Base-by-base conservation (phyloP, 2,888 invertebrate species). In the Drosophila maculinotata region DNA sequence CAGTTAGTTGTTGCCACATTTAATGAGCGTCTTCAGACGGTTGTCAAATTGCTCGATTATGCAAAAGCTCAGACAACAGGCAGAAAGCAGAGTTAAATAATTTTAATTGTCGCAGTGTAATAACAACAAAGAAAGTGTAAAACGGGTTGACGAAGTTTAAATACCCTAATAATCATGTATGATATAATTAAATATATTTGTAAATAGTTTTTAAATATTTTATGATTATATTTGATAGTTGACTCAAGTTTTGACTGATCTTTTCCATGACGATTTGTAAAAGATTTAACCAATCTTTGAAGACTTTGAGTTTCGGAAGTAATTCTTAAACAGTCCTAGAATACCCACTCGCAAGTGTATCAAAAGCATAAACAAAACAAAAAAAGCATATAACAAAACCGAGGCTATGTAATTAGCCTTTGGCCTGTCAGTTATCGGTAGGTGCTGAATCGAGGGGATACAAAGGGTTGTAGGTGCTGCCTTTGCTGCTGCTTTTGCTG, bases 11-110 rank as follows among this genome's bases (percentile, higher is more conserved):
- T 36, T 44, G 31, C 38, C 47, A 57, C 17, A n/a, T 42, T 57
- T 70, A 76, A 68, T 75, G 76, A 53, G 72, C 42, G 48, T 41
- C 6, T 15, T 10, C 17, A 36, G 49, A 51, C 47, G 41, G 38
- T 69, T 73, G 87, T 81, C 87, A 87, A 87, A 88, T 86, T 68
- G 82, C 58, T 17, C 23, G 63, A 81, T 88, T 85, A 85, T 85
- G 79, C 79, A 69, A 69, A 60, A 53, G 56, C 20, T 28, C 42
- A 48, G 17, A 35, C 45, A 44, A 47, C 17, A 28, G 14, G 8
- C 38, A 20, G 39, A 39, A 63, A 51, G 25, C 30, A 41, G 36
- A 48, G 45, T 48, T 52, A 59, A 63, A 60, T 54, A 48, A 71
- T 56, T 71, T 77, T 83, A 83, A 86, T 71, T 86, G 78, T 75